Conservation (phyloP, 2,797 vertebrate genomes). For the Sylvilagus floridanus region DNA sequence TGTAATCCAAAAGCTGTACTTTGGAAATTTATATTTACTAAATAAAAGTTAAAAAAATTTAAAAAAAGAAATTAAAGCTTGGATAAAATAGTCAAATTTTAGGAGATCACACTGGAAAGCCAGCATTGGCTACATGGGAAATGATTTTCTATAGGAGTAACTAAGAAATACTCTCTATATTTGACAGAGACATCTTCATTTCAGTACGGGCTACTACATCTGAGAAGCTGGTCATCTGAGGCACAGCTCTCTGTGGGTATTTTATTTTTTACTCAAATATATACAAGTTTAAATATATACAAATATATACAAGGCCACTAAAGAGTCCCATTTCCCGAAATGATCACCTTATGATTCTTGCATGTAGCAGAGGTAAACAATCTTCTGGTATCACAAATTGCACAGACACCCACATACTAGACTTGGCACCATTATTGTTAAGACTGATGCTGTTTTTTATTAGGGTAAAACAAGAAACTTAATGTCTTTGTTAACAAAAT, state of each 20-base stretch:
- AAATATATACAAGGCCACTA: not conserved
- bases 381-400: not conserved
- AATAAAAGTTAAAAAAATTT: too few species aligned
- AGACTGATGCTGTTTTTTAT: constrained; percentile 16
- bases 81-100: not conserved
- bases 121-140: not conserved
- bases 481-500: not conserved
- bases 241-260: not conserved
- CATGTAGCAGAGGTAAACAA: not conserved
- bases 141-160: not conserved
- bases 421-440: not conserved
- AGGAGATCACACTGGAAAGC: constrained; percentile 23
- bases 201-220: not conserved
- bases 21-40: too few species aligned
- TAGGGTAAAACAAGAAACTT: not conserved
- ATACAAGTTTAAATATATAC: not conserved
- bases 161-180: not conserved
- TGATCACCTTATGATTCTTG: constrained; percentile 1
- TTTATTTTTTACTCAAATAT: constrained; percentile 41
- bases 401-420: not conserved
- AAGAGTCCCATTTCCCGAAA: constrained; percentile 21
- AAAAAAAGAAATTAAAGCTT: constrained; percentile 26
- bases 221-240: not conserved
- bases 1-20: too few species aligned
- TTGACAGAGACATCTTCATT: not conserved